phyloP scores from a whole-genome alignment of 2,888 invertebrate species.

The Harpagoxenus sublaevis region DNA sequence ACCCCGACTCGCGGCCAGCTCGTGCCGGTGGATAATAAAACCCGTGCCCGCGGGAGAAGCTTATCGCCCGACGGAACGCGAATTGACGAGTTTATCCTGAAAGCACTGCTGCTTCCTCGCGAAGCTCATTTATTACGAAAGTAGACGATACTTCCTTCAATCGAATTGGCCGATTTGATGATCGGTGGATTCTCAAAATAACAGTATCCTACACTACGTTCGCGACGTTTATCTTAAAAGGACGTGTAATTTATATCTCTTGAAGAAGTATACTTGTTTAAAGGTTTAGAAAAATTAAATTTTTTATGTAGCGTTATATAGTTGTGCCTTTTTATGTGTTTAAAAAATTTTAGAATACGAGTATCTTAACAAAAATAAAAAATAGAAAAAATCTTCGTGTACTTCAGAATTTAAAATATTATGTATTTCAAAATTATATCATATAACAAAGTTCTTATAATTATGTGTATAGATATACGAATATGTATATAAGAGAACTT shows the following conservation, averaged over 20 bases:
- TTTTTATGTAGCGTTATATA: too few relatives aligned
- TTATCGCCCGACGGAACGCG: slow-evolving; percentile 42
- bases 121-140: slow-evolving; percentile 52
- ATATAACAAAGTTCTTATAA: too few relatives aligned
- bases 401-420: too few relatives aligned
- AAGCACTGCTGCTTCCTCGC: slow-evolving; percentile 31
- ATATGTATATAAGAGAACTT: too few relatives aligned
- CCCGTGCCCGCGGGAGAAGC: slow-evolving; percentile 35
- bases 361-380: too few relatives aligned
- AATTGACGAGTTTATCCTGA: slow-evolving; percentile 55
- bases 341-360: too few relatives aligned
- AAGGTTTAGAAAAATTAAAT: not conserved
- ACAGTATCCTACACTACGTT: not conserved
- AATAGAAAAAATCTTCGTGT: too few relatives aligned
- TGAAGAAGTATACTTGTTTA: not conserved
- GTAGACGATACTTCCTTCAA: slow-evolving; percentile 18
- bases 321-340: too few relatives aligned
- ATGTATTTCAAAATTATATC: not conserved
- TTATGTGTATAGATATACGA: not conserved
- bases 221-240: not conserved
- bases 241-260: not conserved
- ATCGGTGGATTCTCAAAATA: slow-evolving; percentile 11
- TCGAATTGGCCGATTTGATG: not conserved
- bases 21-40: slow-evolving; percentile 59
- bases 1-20: slow-evolving; percentile 47